A percentile compares a stretch with the other conserved stretches of the same genome.
These are phyloP conservation scores for Otus sunia DNA, from an alignment of 2,113 vertebrate species.

Conservation along the genomic window DNA sequence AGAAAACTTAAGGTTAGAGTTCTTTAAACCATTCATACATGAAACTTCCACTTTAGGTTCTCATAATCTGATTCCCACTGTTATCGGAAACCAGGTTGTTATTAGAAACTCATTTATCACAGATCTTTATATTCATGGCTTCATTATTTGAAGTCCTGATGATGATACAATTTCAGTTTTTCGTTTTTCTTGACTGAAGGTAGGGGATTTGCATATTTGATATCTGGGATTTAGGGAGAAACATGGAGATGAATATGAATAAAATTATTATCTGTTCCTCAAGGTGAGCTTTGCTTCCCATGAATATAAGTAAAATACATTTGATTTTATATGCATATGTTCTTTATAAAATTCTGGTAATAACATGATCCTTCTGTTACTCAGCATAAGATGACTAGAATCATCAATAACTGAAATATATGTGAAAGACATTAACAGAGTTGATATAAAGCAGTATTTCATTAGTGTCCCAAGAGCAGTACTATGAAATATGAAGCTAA, in stretches of 20 bases:
- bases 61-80: conserved; percentile 28
- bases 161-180: conserved; percentile 36
- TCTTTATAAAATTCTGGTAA: conserved; percentile 14
- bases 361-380: conserved; percentile 24
- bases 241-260: conserved; percentile 48
- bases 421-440: conserved; percentile 29
- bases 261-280: conserved; percentile 46
- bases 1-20: background rate
- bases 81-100: background rate
- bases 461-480: conserved; percentile 25
- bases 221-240: conserved; percentile 36
- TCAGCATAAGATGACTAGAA: background rate
- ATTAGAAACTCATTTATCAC: conserved; percentile 52
- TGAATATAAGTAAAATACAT: background rate
- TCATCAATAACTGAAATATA: conserved; percentile 32
- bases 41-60: background rate
- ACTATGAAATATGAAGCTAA: conserved; percentile 55
- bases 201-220: conserved; percentile 46
- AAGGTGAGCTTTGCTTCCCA: conserved; percentile 47
- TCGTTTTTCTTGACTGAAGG: conserved; percentile 24
- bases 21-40: background rate
- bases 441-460: conserved; percentile 37
- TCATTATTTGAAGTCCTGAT: conserved; percentile 36
- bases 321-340: conserved; percentile 7
- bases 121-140: conserved; percentile 42